Conservation (phyloP, 2,797 vertebrate species). For the Phalanger gymnotis region DNA sequence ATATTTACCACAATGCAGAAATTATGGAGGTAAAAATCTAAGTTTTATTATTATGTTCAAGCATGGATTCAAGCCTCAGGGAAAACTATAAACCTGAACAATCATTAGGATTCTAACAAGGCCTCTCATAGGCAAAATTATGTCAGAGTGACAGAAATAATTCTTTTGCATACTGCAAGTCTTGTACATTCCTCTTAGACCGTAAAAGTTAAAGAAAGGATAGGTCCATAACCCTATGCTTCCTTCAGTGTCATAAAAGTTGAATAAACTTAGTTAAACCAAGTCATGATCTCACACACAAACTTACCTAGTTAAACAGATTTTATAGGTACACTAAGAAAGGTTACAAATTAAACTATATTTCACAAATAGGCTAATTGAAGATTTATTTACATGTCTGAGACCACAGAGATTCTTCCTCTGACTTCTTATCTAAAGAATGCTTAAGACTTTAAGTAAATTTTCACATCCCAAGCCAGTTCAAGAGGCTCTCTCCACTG, state of each 20-base stretch:
- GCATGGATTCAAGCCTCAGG: neutral
- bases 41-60: neutral
- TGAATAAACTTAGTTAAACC: neutral
- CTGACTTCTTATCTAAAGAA: too few relatives aligned
- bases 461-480: too few relatives aligned
- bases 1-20: neutral
- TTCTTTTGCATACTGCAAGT: neutral
- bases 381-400: too few relatives aligned
- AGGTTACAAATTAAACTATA: too few relatives aligned
- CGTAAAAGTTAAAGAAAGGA: neutral
- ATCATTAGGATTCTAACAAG: neutral
- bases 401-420: too few relatives aligned
- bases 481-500: too few relatives aligned
- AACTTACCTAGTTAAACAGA: too few relatives aligned
- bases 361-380: too few relatives aligned
- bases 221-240: neutral
- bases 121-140: neutral
- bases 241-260: neutral
- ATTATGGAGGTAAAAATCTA: neutral
- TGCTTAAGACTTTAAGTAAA: too few relatives aligned
- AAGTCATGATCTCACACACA: too few relatives aligned
- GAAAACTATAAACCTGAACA: neutral
- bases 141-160: neutral
- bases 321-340: too few relatives aligned
- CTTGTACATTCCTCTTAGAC: neutral